A percentile compares a stretch with the other conserved stretches of the same genome.
phyloP scores from a whole-genome alignment of 2,113 vertebrate species.

The Otocyon megalotis region DNA sequence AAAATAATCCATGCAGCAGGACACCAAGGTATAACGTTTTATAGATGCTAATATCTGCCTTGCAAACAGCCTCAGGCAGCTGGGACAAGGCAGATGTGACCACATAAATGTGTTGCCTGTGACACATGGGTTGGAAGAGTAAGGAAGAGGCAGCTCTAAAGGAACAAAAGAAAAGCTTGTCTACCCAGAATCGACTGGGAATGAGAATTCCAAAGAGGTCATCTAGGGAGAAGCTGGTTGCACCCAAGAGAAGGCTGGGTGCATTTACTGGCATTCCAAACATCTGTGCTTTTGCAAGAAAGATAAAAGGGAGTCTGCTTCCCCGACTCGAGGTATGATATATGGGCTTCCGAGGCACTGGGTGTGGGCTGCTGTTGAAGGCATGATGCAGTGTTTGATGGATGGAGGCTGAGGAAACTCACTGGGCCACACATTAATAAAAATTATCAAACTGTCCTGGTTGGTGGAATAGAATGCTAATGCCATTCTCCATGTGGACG shows the following conservation, averaged over 20 bases:
- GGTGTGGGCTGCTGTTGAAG: slow-evolving; percentile 78
- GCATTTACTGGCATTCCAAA: slow-evolving; percentile 76
- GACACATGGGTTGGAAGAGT: slow-evolving; percentile 61
- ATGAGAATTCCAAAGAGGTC: slow-evolving; percentile 75
- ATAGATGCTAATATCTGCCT: slow-evolving; percentile 50
- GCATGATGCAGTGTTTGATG: slow-evolving; percentile 72
- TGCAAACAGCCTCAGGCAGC: slow-evolving; percentile 57
- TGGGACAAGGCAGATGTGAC: slow-evolving; percentile 56
- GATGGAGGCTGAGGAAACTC: slow-evolving; percentile 75
- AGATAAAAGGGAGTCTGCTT: slow-evolving; percentile 81
- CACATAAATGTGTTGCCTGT: slow-evolving; percentile 59
- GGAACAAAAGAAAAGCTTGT: slow-evolving; percentile 70
- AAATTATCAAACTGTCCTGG: slow-evolving; percentile 72
- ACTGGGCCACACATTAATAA: slow-evolving; percentile 79
- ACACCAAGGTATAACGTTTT: slow-evolving; percentile 23
- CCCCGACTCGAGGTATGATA: slow-evolving; percentile 77
- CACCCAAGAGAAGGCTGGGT: slow-evolving; percentile 72
- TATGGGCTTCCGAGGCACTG: slow-evolving; percentile 77
- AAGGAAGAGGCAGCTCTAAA: slow-evolving; percentile 46
- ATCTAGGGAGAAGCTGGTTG: slow-evolving; percentile 75
- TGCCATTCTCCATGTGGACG: slow-evolving; percentile 61
- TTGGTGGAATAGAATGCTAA: slow-evolving; percentile 67
- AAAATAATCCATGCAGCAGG: background rate
- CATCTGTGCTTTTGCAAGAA: slow-evolving; percentile 78
- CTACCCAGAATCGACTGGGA: slow-evolving; percentile 67